Conservation (phyloP, 2,888 invertebrate species). For the Glyphotaelius pellucidus region DNA sequence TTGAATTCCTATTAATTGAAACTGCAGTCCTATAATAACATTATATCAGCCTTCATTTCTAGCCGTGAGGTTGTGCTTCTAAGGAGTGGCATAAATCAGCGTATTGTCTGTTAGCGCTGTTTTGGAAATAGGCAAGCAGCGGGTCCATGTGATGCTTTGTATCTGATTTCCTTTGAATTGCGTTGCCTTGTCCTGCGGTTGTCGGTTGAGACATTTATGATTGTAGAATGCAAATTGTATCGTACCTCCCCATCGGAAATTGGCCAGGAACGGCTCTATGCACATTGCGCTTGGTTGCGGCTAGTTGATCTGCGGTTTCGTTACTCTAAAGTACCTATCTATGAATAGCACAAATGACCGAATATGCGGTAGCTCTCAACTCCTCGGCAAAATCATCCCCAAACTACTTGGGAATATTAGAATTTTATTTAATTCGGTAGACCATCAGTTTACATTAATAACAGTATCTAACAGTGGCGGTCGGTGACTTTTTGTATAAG, state of each 20-base stretch:
- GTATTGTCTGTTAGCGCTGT: not conserved
- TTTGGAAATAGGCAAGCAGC: not conserved
- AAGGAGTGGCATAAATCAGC: not conserved
- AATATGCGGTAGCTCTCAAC: not conserved
- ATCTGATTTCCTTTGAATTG: slow-evolving; percentile 2
- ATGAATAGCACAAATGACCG: not conserved
- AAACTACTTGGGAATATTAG: not conserved
- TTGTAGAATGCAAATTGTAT: not conserved
- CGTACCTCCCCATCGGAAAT: not conserved
- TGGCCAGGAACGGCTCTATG: not conserved
- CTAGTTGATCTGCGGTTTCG: not conserved
- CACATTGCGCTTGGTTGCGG: not conserved
- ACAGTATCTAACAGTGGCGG: too few relatives aligned
- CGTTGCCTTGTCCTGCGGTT: not conserved
- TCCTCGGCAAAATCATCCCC: not conserved
- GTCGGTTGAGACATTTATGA: not conserved
- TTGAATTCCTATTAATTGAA: not conserved
- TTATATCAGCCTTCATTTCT: not conserved
- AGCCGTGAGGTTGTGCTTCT: not conserved
- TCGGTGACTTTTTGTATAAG: too few relatives aligned
- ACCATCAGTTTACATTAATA: too few relatives aligned
- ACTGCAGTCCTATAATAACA: not conserved
- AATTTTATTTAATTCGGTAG: not conserved
- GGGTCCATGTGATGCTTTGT: not conserved
- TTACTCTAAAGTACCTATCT: not conserved